Evolutionary conservation across 2,888 invertebrate genomes (phyloP), one percentile per base, ranked within the genome.

Genomic region (Zaprionus bogoriensis): DNA sequence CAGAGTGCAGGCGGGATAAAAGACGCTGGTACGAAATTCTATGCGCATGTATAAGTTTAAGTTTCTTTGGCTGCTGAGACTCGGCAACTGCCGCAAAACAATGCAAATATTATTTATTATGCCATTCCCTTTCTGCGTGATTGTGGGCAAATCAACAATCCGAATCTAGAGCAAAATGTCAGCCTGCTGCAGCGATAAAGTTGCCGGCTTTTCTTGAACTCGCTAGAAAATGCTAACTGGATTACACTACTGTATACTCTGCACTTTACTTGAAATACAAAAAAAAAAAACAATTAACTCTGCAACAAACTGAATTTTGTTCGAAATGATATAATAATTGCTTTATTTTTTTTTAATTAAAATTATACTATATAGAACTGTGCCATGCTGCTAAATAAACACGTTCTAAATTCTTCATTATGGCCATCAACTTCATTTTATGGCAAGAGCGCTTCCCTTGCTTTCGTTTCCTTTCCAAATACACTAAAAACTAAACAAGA

Each of bases 21-120:
- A 17, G 32, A 32, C n/a, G 1, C 32, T 32, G 6, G 32, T 14
- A 32, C 5, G 32, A 14, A 17, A 7, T 7, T 32, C n/a, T n/a
- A n/a, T 32, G 7, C 17, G 32, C 9, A 36, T 32, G 4, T 14
- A 6, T 3, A 12, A 10, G 10, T 27, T 27, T 27, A 4, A n/a
- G 65, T 48, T 65, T 27, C 39, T 23, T 53, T 58, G 2, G 2
- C 2, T n/a, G n/a, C n/a, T n/a, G n/a, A n/a, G n/a, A n/a, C 44
- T 36, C 32, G 7, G 25, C 32, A 57, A n/a, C n/a, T n/a, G 10
- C 32, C 2, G 32, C 32, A 25, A 50, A 64, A 30, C 32, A 52
- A 57, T 46, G 67, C 30, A 41, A 65, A 59, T 54, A 36, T 17
- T 25, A 47, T 32, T n/a, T n/a, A n/a, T n/a, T n/a, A n/a, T n/a